These are phyloP conservation scores for Percopsis transmontana DNA, from an alignment of 2,113 vertebrate genomes.

Conservation along the genomic window DNA sequence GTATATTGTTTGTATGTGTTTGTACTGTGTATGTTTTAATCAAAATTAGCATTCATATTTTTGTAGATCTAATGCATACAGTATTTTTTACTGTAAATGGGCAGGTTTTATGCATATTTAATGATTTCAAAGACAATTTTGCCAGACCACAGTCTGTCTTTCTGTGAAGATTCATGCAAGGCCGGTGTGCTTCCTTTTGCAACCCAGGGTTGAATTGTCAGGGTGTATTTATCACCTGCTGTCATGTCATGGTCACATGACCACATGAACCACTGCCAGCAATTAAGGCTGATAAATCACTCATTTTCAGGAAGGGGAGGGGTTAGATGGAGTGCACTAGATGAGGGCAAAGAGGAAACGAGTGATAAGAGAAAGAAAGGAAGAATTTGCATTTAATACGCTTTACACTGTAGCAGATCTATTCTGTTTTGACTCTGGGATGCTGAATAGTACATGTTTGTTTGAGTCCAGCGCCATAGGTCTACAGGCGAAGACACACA, in stretches of 20 bases:
- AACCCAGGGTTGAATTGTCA: conserved; percentile 63
- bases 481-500: conserved; percentile 58
- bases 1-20: too few species aligned
- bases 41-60: too few species aligned
- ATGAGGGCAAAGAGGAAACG: conserved; percentile 35
- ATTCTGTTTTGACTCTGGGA: conserved; percentile 24
- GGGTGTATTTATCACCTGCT: conserved; percentile 69
- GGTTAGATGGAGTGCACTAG: conserved; percentile 52
- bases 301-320: conserved; percentile 64
- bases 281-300: conserved; percentile 78
- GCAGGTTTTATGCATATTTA: neutral
- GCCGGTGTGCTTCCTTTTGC: conserved; percentile 44
- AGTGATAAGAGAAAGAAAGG: conserved; percentile 40
- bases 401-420: conserved; percentile 34
- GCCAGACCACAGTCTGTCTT: too few species aligned
- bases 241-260: conserved; percentile 73
- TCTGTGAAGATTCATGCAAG: neutral
- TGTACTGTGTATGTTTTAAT: neutral
- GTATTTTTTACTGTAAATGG: conserved; percentile 39
- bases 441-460: too few species aligned
- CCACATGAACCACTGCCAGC: conserved; percentile 66
- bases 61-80: too few species aligned
- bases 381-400: conserved; percentile 49
- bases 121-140: too few species aligned
- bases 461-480: too few species aligned